These are phyloP conservation scores for Montipora foliosa DNA, from an alignment of 64 coral and sea anemone genomes.

Conservation along the genomic window DNA sequence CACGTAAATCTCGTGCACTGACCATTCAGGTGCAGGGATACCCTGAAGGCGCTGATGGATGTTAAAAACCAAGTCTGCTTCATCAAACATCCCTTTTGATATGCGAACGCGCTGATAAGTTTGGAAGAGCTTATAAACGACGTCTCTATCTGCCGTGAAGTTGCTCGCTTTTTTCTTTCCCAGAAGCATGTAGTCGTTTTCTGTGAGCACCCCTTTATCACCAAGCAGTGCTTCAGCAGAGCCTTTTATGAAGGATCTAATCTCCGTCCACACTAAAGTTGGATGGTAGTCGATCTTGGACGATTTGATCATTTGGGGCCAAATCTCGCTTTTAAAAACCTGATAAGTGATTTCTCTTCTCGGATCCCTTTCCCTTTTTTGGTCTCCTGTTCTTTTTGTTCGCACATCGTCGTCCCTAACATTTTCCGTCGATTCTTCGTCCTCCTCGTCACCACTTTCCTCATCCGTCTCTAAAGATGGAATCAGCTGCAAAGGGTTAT, in stretches of 20 bases:
- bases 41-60: conserved; percentile 65
- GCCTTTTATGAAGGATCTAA: conserved; percentile 97
- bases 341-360: conserved; percentile 92
- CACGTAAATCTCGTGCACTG: conserved; percentile 87
- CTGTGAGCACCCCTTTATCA: conserved; percentile 64
- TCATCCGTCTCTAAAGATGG: conserved; percentile 30
- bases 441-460: conserved; percentile 68
- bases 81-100: conserved; percentile 85
- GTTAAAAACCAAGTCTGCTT: conserved; percentile 86
- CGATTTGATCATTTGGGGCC: conserved; percentile 88
- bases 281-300: conserved; percentile 79
- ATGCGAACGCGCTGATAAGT: conserved; percentile 68
- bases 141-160: conserved; percentile 78
- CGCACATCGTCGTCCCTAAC: not conserved
- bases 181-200: conserved; percentile 76
- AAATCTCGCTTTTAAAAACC: conserved; percentile 85
- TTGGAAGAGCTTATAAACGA: conserved; percentile 79
- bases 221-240: conserved; percentile 86
- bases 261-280: conserved; percentile 98
- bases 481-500: conserved; percentile 81
- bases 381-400: not conserved
- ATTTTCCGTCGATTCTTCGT: conserved; percentile 11
- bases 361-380: conserved; percentile 50
- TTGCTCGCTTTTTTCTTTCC: conserved; percentile 92
- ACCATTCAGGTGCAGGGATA: conserved; percentile 69